A percentile compares a stretch with the other conserved stretches of the same genome.
Conservation (phyloP, 2,113 vertebrate species). For the Thymallus thymallus region DNA sequence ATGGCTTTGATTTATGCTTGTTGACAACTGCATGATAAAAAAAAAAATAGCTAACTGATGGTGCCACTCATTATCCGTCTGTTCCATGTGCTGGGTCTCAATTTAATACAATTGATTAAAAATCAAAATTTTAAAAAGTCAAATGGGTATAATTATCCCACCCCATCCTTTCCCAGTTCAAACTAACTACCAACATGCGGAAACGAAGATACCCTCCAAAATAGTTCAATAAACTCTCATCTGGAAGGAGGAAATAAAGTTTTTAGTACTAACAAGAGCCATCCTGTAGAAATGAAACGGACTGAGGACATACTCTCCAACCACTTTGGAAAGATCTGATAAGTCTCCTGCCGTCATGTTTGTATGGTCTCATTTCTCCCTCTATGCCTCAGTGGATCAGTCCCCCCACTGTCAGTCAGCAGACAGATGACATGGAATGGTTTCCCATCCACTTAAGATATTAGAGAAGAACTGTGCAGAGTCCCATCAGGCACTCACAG, state of each 20-base stretch:
- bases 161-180: conserved; percentile 10
- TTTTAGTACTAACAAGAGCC: conserved; percentile 27
- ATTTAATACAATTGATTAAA: not conserved
- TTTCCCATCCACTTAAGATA: not conserved
- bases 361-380: conserved; percentile 20
- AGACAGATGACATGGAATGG: not conserved
- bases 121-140: not conserved
- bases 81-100: not conserved
- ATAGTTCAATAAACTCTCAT: conserved; percentile 31
- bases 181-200: conserved; percentile 3
- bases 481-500: not conserved
- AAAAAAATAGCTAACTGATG: not conserved
- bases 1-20: conserved; percentile 3
- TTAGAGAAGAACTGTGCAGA: no score
- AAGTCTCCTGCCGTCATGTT: conserved; percentile 29
- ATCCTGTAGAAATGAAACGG: conserved; percentile 32
- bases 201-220: conserved; percentile 18
- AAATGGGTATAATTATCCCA: not conserved
- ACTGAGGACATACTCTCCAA: conserved; percentile 9
- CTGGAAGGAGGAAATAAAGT: not conserved
- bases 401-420: conserved; percentile 9
- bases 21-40: not conserved
- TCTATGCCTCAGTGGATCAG: conserved; percentile 24
- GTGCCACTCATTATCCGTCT: no score
- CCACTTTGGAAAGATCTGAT: conserved; percentile 34